A percentile compares a stretch with the other conserved stretches of the same genome.
phyloP scores from a whole-genome alignment of 2,113 vertebrate genomes.

The Callorhinus ursinus region DNA sequence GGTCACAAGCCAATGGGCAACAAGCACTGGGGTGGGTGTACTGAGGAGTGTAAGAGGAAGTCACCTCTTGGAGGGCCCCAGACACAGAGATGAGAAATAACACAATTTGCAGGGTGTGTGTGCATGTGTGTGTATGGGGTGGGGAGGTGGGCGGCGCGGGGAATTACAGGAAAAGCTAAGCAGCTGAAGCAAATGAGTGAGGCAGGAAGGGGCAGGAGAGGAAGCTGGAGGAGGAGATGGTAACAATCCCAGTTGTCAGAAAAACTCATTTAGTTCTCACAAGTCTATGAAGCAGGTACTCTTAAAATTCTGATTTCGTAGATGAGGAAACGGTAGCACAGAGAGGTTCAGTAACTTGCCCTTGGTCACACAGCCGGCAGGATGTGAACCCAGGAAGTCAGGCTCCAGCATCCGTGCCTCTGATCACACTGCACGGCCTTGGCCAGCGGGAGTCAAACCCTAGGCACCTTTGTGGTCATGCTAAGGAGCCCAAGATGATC shows the following conservation, averaged over 20 bases:
- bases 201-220: not conserved
- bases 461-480: fast-evolving
- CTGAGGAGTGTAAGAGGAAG: not conserved
- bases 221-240: no score
- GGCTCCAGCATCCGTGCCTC: not conserved
- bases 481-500: not conserved
- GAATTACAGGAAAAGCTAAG: not conserved
- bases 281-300: not conserved
- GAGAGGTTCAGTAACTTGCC: not conserved
- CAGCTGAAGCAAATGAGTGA: no score
- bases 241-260: not conserved
- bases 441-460: not conserved
- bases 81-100: not conserved
- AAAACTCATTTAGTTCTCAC: not conserved
- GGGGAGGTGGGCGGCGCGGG: no score
- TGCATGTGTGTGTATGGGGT: no score
- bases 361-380: not conserved
- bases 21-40: fast-evolving
- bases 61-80: not conserved
- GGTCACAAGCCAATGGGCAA: fast-evolving
- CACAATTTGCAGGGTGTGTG: not conserved
- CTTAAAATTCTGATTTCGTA: not conserved
- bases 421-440: not conserved
- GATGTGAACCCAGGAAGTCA: not conserved
- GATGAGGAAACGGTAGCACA: not conserved